These are phyloP conservation scores for Drosophila kanapiae DNA, from an alignment of 1,140 invertebrate genomes.

Conservation along the genomic window DNA sequence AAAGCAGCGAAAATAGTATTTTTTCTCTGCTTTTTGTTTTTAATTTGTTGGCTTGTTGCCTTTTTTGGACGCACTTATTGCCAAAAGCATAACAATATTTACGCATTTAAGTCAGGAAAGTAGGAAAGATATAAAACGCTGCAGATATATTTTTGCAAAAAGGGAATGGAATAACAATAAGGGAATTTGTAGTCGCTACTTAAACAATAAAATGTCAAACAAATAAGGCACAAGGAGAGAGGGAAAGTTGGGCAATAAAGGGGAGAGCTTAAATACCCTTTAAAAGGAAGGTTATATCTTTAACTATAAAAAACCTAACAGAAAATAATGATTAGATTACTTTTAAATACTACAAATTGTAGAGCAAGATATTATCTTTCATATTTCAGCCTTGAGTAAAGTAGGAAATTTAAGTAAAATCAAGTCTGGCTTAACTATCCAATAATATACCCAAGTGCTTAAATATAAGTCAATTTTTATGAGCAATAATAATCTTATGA, in stretches of 20 bases:
- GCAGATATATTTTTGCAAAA: constrained; percentile 15
- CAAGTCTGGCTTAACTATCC: not conserved
- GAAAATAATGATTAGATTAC: no score
- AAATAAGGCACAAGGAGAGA: not conserved
- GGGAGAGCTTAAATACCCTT: not conserved
- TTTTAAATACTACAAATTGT: not conserved
- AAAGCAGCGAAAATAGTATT: constrained; percentile 6
- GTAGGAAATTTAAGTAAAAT: not conserved
- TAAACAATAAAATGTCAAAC: constrained; percentile 29
- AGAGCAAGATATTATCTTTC: not conserved
- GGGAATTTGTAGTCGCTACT: constrained; percentile 39
- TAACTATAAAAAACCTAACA: not conserved
- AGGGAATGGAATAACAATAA: constrained; percentile 52
- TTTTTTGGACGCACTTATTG: constrained; percentile 37
- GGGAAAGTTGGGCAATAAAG: not conserved
- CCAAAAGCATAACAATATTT: constrained; percentile 68
- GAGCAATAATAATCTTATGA: not conserved
- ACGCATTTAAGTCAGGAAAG: constrained; percentile 54
- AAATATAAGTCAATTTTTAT: not conserved
- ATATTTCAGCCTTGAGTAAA: not conserved
- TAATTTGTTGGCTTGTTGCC: constrained; percentile 16
- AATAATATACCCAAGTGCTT: not conserved
- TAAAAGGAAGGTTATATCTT: no score
- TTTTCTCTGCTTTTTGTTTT: not conserved
- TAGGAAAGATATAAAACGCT: constrained; percentile 16